Conservation (phyloP, 2,888 invertebrate species). For the Zhuqinia jingwanae region DNA sequence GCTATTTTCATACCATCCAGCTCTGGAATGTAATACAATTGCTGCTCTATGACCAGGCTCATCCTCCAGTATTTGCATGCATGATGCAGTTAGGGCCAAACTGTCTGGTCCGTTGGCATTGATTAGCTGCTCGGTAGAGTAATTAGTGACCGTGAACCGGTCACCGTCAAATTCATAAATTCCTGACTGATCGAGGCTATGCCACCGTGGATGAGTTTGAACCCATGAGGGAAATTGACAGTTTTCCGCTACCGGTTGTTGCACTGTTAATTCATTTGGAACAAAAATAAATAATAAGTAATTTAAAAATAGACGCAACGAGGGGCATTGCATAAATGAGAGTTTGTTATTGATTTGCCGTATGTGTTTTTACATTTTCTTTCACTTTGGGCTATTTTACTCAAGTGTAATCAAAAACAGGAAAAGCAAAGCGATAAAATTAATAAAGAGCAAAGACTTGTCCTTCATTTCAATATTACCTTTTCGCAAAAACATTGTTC, state of each 20-base stretch:
- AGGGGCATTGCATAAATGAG: no score
- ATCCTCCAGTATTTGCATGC: slow-evolving; percentile 70
- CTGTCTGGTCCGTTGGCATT: slow-evolving; percentile 58
- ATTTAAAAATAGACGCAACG: no score
- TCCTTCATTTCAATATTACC: slow-evolving; percentile 82
- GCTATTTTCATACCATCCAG: slow-evolving; percentile 64
- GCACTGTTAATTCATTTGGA: slow-evolving; percentile 20
- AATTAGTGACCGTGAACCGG: slow-evolving; percentile 73
- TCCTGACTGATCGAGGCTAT: slow-evolving; percentile 91
- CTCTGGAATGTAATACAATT: slow-evolving; percentile 66
- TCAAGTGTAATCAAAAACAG: not conserved
- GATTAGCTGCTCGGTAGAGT: slow-evolving; percentile 55
- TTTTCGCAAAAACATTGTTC: slow-evolving; percentile 91
- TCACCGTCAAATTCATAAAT: slow-evolving; percentile 88
- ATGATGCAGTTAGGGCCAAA: slow-evolving; percentile 67
- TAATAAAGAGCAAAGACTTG: not conserved
- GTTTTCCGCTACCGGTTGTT: slow-evolving; percentile 85
- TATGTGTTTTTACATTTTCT: not conserved
- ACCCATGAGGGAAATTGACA: slow-evolving; percentile 95
- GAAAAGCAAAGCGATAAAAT: not conserved
- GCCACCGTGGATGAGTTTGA: slow-evolving; percentile 92
- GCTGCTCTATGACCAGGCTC: slow-evolving; percentile 35
- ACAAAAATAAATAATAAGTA: not conserved
- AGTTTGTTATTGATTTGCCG: not conserved
- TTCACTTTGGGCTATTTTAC: not conserved